Evolutionary conservation across 2,888 invertebrate genomes (phyloP), one percentile per base, ranked within the genome.

Genomic region (Agriopis aurantiaria): DNA sequence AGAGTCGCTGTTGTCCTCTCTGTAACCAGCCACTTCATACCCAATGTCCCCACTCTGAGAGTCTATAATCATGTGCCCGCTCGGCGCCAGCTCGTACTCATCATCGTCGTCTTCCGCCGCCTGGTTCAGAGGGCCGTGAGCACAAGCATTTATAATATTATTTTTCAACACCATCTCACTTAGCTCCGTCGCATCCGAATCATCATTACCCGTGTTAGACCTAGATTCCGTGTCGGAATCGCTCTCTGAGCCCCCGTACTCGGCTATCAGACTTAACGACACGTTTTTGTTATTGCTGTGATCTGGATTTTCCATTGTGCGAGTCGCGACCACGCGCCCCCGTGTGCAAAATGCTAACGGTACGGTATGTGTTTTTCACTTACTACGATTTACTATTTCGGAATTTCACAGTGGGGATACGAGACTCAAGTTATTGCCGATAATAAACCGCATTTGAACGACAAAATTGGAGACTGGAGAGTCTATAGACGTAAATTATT

Each of bases 81-180:
- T 48, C 10, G 62, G 69, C 10, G 68, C 70, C 17, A 86, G 84
- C 73, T 89, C 90, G 55, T 84, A 87, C 64, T 89, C 91, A 73
- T 88, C 88, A 56, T 71, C 75, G 40, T 77, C 77, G 51, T 63
- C 69, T 23, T 74, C 73, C 23, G 65, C 69, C 3, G 86, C 78
- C 67, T 87, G 80, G 65, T 89, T 86, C 77, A 92, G 72, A 6
- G 94, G 94, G 6, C 94, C 94, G 78, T 94, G 94, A 72, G 93
- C 92, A 77, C 93, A 93, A 49, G 94, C 94, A 75, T 94, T 94
- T 76, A 94, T 94, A 64, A 94, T 92, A 74, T 94, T 94, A 84
- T 94, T 93, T 76, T 93, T 94, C 71, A 93, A 82, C 69, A 94
- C 94, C 93, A 94, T 94, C 73, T 93, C 93, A 85, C 91, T 94